These are phyloP conservation scores for Leucophenga montana DNA, from an alignment of 2,888 invertebrate species.

Conservation along the genomic window DNA sequence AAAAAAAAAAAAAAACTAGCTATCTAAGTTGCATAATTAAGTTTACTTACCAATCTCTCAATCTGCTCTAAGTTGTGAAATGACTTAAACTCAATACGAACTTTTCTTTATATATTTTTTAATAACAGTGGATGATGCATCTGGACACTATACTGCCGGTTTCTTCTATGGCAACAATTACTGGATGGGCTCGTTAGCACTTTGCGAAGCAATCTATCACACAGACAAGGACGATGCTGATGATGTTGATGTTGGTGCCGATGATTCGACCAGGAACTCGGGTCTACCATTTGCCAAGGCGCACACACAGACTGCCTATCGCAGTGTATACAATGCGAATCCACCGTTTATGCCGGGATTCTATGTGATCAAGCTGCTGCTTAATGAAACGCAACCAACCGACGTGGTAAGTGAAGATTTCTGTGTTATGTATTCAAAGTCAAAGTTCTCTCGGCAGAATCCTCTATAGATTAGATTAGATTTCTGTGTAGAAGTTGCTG, in stretches of 20 bases:
- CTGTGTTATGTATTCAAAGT: neutral
- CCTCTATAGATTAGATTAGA: too few relatives aligned
- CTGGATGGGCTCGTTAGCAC: constrained; percentile 84
- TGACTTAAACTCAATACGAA: neutral
- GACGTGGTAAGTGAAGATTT: constrained; percentile 61
- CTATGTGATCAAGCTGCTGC: constrained; percentile 77
- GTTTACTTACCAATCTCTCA: too few relatives aligned
- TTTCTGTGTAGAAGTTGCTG: too few relatives aligned
- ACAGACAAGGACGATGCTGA: constrained; percentile 70
- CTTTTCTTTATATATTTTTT: constrained; percentile 32
- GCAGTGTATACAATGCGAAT: constrained; percentile 69
- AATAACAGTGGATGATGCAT: constrained; percentile 80
- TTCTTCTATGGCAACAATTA: constrained; percentile 89
- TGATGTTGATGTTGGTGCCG: constrained; percentile 29
- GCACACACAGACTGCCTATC: constrained; percentile 59
- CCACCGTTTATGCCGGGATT: constrained; percentile 82
- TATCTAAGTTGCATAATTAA: neutral
- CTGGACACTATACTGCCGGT: constrained; percentile 84
- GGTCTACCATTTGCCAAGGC: constrained; percentile 70
- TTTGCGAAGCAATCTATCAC: constrained; percentile 79
- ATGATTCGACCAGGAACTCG: constrained; percentile 43
- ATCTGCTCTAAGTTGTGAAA: neutral
- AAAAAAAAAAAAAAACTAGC: too few relatives aligned
- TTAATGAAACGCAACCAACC: constrained; percentile 73
- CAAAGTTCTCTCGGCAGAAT: too few relatives aligned